Conservation (phyloP, 2,888 invertebrate genomes). For the Caenorhabditis angaria region DNA sequence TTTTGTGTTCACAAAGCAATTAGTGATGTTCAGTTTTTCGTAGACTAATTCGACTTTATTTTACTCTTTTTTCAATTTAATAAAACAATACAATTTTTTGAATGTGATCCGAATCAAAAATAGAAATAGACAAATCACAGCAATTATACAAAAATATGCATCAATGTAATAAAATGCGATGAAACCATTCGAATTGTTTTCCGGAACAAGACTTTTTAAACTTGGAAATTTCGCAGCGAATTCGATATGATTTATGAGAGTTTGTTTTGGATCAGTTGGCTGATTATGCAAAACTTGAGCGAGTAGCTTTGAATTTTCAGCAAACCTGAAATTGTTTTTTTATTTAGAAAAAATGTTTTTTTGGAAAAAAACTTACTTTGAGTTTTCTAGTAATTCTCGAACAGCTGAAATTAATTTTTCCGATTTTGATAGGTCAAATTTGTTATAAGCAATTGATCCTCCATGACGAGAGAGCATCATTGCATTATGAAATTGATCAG, state of each 20-base stretch:
- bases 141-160: neutral
- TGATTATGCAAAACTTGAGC: too few species aligned
- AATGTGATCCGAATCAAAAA: too few species aligned
- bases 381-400: conserved; percentile 14
- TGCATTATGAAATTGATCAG: conserved; percentile 31
- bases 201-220: neutral
- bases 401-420: conserved; percentile 13
- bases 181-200: neutral
- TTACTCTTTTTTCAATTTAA: too few species aligned
- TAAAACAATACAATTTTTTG: too few species aligned
- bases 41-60: too few species aligned
- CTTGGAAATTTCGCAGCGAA: too few species aligned
- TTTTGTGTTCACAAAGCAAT: too few species aligned
- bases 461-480: conserved; percentile 36
- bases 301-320: too few species aligned
- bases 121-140: neutral
- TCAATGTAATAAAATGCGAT: conserved; percentile 1
- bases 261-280: too few species aligned
- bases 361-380: conserved; percentile 10
- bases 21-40: too few species aligned
- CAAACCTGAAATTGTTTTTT: neutral
- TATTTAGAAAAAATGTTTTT: neutral
- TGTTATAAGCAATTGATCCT: conserved; percentile 30
- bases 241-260: too few species aligned
- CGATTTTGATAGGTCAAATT: conserved; percentile 18